Evolutionary conservation across 2,888 invertebrate species (phyloP).

Genomic region (Acleris laterana): DNA sequence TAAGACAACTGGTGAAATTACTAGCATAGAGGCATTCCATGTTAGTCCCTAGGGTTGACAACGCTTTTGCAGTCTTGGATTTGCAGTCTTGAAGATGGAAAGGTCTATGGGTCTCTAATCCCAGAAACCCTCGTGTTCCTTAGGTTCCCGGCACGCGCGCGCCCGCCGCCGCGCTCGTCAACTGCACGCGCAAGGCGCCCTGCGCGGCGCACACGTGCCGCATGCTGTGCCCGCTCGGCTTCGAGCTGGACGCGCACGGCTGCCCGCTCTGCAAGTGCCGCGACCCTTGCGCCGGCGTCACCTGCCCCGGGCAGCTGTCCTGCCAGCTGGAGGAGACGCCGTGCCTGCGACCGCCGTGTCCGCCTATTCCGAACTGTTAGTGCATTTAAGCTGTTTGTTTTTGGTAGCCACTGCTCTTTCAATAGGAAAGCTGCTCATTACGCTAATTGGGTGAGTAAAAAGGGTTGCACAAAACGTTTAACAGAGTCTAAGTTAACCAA

Average conservation of each 20-base stretch:
- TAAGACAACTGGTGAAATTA: no score
- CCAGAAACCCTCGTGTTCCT: neutral
- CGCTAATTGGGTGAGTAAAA: no score
- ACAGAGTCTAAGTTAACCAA: no score
- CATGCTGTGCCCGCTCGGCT: constrained; percentile 94
- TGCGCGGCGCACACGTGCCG: constrained; percentile 93
- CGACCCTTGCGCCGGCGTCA: constrained; percentile 90
- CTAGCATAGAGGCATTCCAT: no score
- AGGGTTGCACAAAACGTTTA: no score
- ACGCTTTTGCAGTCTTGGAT: no score
- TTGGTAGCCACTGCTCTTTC: no score
- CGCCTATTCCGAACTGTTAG: constrained; percentile 92
- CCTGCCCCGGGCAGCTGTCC: constrained; percentile 89
- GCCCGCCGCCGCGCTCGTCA: constrained; percentile 86
- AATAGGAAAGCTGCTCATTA: no score
- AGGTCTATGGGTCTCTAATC: no score
- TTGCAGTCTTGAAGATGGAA: no score
- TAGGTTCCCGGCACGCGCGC: constrained; percentile 89
- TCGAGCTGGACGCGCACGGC: constrained; percentile 87
- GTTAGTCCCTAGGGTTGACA: no score
- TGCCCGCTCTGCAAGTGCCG: constrained; percentile 92
- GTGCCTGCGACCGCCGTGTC: constrained; percentile 91
- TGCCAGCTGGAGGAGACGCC: constrained; percentile 92
- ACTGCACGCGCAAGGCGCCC: constrained; percentile 87
- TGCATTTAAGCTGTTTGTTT: constrained; percentile 21